Conservation (phyloP, 2,797 vertebrate species). For the Poecilia gillii region DNA sequence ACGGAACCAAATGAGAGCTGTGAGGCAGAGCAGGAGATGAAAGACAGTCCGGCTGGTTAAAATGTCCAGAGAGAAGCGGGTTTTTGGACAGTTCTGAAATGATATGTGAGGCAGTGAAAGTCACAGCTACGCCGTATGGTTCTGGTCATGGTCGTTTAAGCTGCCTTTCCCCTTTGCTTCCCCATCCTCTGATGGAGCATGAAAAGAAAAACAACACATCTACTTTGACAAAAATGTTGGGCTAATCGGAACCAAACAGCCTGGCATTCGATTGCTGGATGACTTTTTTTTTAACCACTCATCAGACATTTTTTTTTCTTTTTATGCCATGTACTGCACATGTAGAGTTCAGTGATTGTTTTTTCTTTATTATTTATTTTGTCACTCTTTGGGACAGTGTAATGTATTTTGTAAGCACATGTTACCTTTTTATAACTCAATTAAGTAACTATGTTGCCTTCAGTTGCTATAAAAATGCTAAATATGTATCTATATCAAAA, state of each 20-base stretch:
- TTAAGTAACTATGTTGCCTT: too few species aligned
- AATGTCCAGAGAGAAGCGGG: conserved; percentile 56
- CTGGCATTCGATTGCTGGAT: conserved; percentile 32
- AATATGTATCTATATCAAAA: too few species aligned
- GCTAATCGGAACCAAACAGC: conserved; percentile 58
- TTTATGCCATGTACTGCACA: neutral
- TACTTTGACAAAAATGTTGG: conserved; percentile 69
- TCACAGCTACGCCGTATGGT: conserved; percentile 63
- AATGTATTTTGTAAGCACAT: too few species aligned
- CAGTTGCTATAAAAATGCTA: too few species aligned
- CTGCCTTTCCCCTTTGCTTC: conserved; percentile 51
- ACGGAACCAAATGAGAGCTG: conserved; percentile 43
- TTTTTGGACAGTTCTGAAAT: conserved; percentile 58
- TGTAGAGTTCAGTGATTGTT: neutral
- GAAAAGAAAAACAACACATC: conserved; percentile 70
- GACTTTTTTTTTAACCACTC: neutral
- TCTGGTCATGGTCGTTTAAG: conserved; percentile 66
- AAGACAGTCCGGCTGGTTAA: conserved; percentile 60
- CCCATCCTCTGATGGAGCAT: conserved; percentile 54
- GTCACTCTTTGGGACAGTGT: neutral
- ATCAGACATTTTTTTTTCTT: neutral
- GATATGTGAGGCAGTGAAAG: conserved; percentile 69
- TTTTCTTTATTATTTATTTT: neutral
- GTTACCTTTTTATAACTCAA: too few species aligned
- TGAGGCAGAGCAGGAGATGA: conserved; percentile 65